Evolutionary conservation across 2,113 vertebrate genomes (phyloP), one percentile per base, ranked within the genome.

Genomic region (Atlantisia rogersi): DNA sequence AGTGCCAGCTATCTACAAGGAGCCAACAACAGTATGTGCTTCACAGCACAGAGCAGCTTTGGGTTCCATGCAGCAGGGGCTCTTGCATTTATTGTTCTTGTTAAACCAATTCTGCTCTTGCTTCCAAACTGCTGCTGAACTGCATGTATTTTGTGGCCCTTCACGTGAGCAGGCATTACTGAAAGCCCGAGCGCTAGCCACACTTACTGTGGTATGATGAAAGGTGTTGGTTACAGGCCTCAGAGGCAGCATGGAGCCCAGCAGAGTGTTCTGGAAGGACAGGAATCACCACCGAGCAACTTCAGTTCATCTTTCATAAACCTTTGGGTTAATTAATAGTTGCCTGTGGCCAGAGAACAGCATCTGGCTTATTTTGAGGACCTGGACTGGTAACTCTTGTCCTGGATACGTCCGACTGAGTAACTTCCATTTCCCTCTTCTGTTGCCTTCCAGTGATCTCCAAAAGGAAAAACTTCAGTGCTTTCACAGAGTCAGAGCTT

Each of bases 151-250:
- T n/a, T 40, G 65, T 40, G 42, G 22, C 32, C 20, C 39, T 31
- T 48, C 22, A 11, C 32, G 55, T 15, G 22, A 53, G n/a, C 28
- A 12, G 86, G 44, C 0, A 0, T 31, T 67, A 40, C 32, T 39
- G 77, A 48, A 80, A 86, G 40, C 77, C 60, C 1, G 2, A 55
- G 48, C 1, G 2, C 29, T 59, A 60, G 35, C 35, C 31, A 9
- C 0, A 1, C 55, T 71, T 29, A 32, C 53, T 46, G n/a, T 0
- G 0, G 44, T 6, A 10, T 69, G 78, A 31, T 2, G 0, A 28
- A 73, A 29, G 42, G 6, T 74, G 71, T 46, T 88, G 82, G 48
- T 86, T 94, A 90, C 28, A n/a, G 67, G 67, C 50, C 65, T 90
- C 58, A 37, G 62, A 64, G 78, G 76, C 55, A 81, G 73, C 0